phyloP scores from a whole-genome alignment of 2,113 vertebrate genomes.

The Pluvialis apricaria region DNA sequence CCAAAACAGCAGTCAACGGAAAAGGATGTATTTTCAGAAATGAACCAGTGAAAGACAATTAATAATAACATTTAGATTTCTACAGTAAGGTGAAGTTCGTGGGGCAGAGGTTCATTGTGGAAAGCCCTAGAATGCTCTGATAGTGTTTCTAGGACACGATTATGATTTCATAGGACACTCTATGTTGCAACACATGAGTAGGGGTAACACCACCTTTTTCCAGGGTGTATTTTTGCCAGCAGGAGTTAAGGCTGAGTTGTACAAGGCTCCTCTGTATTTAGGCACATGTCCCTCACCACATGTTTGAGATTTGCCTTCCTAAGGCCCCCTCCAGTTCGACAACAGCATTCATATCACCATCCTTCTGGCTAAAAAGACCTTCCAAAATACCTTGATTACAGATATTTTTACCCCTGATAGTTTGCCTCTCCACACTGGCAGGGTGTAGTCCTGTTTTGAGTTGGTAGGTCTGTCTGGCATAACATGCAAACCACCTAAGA shows the following conservation, averaged over 20 bases:
- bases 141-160: not conserved
- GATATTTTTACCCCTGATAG: not conserved
- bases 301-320: not conserved
- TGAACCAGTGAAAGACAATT: not conserved
- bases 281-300: not conserved
- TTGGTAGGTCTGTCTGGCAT: not conserved
- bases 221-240: not conserved
- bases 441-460: constrained; percentile 5
- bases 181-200: not conserved
- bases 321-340: not conserved
- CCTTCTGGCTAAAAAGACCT: not conserved
- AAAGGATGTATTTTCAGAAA: not conserved
- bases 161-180: not conserved
- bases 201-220: not conserved
- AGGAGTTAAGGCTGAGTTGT: not conserved
- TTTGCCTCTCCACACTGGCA: not conserved
- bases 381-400: not conserved
- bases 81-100: not conserved
- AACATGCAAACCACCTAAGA: constrained; percentile 17
- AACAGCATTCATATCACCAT: not conserved
- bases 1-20: not conserved
- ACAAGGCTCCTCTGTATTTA: not conserved
- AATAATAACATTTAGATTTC: not conserved
- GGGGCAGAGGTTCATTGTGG: not conserved
- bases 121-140: not conserved